Percentiles rank a stretch among this genome's conserved stretches.
Conservation (phyloP, 2,113 vertebrate genomes). For the Myrmecophaga tridactyla region DNA sequence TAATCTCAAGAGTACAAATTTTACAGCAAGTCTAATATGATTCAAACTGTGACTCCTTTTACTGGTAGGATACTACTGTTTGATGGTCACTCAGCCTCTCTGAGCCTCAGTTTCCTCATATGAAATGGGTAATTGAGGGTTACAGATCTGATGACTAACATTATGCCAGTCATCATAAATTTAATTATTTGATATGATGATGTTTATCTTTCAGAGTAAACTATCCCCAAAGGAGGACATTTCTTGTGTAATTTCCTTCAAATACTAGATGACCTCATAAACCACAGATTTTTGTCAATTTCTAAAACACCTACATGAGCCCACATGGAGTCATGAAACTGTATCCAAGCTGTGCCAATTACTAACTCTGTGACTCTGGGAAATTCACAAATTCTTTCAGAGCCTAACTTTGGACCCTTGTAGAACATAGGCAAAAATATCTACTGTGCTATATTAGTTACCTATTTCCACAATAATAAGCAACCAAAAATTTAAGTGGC, state of each 20-base stretch:
- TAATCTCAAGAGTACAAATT: neutral
- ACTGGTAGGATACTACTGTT: neutral
- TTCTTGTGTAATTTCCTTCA: neutral
- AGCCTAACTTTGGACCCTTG: neutral
- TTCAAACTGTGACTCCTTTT: neutral
- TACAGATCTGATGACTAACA: neutral
- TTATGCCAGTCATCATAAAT: neutral
- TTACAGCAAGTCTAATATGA: neutral
- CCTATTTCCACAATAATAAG: neutral
- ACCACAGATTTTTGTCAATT: neutral
- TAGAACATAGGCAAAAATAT: neutral
- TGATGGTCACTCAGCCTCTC: neutral
- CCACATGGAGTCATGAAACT: neutral
- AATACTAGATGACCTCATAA: neutral
- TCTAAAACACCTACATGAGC: neutral
- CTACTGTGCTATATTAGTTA: neutral
- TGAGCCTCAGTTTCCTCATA: neutral
- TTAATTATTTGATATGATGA: neutral
- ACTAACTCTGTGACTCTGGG: neutral
- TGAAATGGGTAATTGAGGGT: neutral
- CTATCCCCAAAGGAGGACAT: neutral
- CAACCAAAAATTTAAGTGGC: neutral
- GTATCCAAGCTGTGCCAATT: neutral
- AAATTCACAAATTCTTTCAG: neutral
- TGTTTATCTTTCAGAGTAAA: neutral